Evolutionary conservation across 2,113 vertebrate genomes (phyloP).

Genomic region (Megaceryle maxima): DNA sequence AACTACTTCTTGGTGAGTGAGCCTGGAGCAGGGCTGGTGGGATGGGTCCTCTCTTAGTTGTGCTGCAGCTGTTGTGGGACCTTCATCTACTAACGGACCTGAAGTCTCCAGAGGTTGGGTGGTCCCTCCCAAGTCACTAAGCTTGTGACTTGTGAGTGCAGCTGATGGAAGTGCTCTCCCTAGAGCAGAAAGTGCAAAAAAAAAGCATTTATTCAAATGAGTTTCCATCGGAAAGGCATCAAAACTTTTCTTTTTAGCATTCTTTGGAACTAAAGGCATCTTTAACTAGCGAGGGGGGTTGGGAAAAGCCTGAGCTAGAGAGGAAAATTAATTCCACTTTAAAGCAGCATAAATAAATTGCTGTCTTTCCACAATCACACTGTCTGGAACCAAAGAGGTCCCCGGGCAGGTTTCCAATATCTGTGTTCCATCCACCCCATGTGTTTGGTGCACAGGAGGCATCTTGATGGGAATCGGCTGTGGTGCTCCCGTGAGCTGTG

Average conservation of each 20-base stretch:
- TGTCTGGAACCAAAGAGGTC: neutral
- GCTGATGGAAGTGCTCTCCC: neutral
- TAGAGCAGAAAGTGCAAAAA: neutral
- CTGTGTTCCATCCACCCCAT: neutral
- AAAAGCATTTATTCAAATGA: neutral
- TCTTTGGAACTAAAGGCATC: neutral
- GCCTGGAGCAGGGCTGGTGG: neutral
- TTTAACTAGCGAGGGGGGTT: neutral
- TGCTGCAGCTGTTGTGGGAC: accelerated
- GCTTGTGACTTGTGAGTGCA: neutral
- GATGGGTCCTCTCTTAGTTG: neutral
- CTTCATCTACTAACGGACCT: neutral
- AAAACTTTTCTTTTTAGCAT: neutral
- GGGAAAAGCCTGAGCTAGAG: neutral
- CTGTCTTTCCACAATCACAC: neutral
- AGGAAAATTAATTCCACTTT: neutral
- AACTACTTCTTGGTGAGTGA: constrained; percentile 88
- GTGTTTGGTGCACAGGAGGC: neutral
- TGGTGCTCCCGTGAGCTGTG: neutral
- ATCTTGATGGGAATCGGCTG: neutral
- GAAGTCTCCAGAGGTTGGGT: neutral
- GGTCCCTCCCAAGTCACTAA: neutral
- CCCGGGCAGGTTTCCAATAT: neutral
- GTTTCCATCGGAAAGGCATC: neutral
- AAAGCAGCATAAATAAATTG: neutral